Evolutionary conservation across 92 coral and sea anemone species (phyloP).

Genomic region (Virgularia gustaviana): DNA sequence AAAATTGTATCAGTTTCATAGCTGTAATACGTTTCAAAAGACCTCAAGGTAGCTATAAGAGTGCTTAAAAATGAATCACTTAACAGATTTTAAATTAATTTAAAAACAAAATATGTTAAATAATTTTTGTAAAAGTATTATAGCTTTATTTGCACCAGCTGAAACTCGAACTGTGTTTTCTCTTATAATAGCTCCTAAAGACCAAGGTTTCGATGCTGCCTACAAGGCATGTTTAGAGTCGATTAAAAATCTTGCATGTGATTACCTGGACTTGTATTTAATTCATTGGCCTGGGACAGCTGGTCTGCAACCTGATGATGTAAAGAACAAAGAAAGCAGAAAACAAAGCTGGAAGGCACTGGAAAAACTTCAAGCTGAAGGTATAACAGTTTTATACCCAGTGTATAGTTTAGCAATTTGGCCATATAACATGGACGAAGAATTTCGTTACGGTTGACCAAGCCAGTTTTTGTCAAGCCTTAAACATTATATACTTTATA

Average conservation of each 20-base stretch:
- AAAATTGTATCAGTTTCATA: too few species aligned
- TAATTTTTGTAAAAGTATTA: too few species aligned
- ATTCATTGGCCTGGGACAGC: conserved; percentile 97
- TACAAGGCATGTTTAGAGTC: conserved; percentile 67
- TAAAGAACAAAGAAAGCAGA: conserved; percentile 62
- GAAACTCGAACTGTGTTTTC: too few species aligned
- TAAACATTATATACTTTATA: too few species aligned
- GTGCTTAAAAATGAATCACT: too few species aligned
- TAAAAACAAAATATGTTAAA: too few species aligned
- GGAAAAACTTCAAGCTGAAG: conserved; percentile 71
- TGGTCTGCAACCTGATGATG: conserved; percentile 75
- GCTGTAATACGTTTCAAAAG: too few species aligned
- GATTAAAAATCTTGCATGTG: conserved; percentile 62
- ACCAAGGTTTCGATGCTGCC: conserved; percentile 74
- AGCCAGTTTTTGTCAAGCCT: too few species aligned
- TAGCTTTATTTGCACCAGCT: too few species aligned
- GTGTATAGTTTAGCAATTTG: not conserved
- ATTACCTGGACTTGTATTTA: conserved; percentile 77
- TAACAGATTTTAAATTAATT: too few species aligned
- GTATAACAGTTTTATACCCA: conserved; percentile 35
- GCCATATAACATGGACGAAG: not conserved
- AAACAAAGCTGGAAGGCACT: conserved; percentile 82
- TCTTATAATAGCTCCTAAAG: conserved; percentile 92
- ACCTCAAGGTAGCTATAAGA: too few species aligned
- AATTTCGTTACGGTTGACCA: too few species aligned